Evolutionary conservation across 2,797 vertebrate genomes (phyloP).

Genomic region (Ambastaia sidthimunki): DNA sequence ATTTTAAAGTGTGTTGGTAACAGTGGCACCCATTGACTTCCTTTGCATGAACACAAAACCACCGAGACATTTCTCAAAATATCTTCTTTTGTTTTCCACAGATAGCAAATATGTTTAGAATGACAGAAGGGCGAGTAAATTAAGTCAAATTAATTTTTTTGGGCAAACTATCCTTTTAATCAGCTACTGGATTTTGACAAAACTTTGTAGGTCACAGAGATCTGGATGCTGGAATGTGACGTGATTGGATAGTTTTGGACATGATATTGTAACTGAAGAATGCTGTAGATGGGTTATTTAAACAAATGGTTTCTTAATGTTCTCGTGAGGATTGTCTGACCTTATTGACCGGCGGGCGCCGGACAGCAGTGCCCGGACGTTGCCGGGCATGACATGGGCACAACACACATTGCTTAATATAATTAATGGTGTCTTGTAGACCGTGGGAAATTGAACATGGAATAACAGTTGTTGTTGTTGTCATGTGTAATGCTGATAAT

Average conservation of each 20-base stretch:
- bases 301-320: constrained; percentile 47
- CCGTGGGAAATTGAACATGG: constrained; percentile 39
- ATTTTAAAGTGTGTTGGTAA: too few relatives aligned
- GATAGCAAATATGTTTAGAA: too few relatives aligned
- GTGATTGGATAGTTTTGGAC: not conserved
- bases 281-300: constrained; percentile 22
- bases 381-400: constrained; percentile 3
- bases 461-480: constrained; percentile 8
- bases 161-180: not conserved
- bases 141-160: too few relatives aligned
- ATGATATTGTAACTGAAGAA: constrained; percentile 40
- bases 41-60: too few relatives aligned
- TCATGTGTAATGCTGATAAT: constrained; percentile 8
- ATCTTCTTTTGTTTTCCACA: too few relatives aligned
- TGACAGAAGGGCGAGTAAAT: too few relatives aligned
- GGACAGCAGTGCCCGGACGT: constrained; percentile 28
- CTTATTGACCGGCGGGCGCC: constrained; percentile 24
- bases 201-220: not conserved
- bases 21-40: too few relatives aligned
- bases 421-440: constrained; percentile 29
- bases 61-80: too few relatives aligned
- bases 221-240: not conserved
- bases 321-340: constrained; percentile 50
- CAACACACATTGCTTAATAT: constrained; percentile 38
- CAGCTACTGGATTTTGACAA: not conserved